These are phyloP conservation scores for Valencia hispanica DNA, from an alignment of 2,797 vertebrate genomes.

Conservation along the genomic window DNA sequence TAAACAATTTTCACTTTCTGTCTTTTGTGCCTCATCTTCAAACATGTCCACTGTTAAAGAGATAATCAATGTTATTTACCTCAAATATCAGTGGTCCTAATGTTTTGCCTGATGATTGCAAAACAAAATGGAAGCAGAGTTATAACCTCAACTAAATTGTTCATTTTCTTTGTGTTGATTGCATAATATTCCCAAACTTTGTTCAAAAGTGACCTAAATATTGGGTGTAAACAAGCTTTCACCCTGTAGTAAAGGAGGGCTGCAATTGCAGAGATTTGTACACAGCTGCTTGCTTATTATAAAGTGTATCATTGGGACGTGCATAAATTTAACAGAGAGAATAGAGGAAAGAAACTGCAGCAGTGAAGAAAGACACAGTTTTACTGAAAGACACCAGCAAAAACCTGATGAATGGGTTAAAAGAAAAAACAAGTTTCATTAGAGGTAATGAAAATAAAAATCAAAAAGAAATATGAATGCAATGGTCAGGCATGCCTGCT, in stretches of 20 bases:
- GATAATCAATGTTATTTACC: background rate
- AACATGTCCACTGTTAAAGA: background rate
- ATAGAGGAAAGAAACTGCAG: background rate
- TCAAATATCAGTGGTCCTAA: background rate
- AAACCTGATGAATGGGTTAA: background rate
- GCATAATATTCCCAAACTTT: background rate
- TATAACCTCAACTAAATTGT: background rate
- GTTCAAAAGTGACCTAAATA: background rate
- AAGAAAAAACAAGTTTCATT: background rate
- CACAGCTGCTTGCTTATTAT: background rate
- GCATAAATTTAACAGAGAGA: background rate
- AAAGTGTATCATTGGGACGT: background rate
- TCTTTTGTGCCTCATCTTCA: background rate
- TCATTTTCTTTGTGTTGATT: background rate
- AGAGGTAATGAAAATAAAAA: background rate
- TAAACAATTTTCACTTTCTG: background rate
- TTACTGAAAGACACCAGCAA: background rate
- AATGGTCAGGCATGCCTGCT: background rate
- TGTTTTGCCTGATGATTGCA: background rate
- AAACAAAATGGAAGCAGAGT: background rate
- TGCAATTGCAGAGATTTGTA: conserved; percentile 3
- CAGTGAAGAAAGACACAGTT: background rate
- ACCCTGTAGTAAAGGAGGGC: background rate
- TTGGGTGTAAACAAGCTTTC: background rate
- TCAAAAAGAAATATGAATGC: background rate